Evolutionary conservation across 2,888 invertebrate genomes (phyloP).

Genomic region (Andrena marginata): DNA sequence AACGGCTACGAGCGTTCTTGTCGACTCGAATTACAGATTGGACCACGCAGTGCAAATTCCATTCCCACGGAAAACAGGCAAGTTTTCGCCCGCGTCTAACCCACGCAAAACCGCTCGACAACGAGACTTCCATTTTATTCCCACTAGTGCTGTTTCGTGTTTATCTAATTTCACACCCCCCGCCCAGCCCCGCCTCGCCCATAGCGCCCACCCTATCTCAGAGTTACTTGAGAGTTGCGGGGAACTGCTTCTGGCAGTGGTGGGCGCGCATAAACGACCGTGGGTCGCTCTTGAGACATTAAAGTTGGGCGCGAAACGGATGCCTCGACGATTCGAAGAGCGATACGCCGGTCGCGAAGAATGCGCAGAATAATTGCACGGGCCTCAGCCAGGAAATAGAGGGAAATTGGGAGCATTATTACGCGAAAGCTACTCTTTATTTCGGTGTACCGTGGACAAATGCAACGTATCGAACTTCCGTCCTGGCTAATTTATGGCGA

Average conservation of each 20-base stretch:
- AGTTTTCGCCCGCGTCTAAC: slow-evolving; percentile 24
- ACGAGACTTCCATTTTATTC: slow-evolving; percentile 27
- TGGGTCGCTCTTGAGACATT: slow-evolving; percentile 18
- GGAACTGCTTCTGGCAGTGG: slow-evolving; percentile 30
- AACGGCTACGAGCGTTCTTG: neutral
- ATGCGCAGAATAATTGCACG: slow-evolving; percentile 34
- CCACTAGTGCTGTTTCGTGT: slow-evolving; percentile 38
- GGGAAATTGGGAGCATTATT: slow-evolving; percentile 51
- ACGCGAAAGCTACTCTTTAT: slow-evolving; percentile 64
- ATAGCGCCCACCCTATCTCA: slow-evolving; percentile 6
- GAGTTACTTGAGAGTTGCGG: slow-evolving; percentile 35
- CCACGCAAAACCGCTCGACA: slow-evolving; percentile 20
- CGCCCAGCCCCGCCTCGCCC: too few species aligned
- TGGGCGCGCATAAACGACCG: slow-evolving; percentile 19
- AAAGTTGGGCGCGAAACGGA: neutral
- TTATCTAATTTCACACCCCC: slow-evolving; percentile 46
- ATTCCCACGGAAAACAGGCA: slow-evolving; percentile 20
- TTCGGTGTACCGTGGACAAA: slow-evolving; percentile 73
- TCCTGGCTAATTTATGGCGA: slow-evolving; percentile 79
- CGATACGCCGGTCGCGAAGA: slow-evolving; percentile 8
- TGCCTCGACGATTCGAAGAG: slow-evolving; percentile 9
- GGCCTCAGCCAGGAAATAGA: slow-evolving; percentile 9
- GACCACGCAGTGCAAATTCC: slow-evolving; percentile 18
- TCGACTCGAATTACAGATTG: slow-evolving; percentile 32
- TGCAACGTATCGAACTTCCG: slow-evolving; percentile 81